Evolutionary conservation across 2,113 vertebrate genomes (phyloP).

Genomic region (Oryzias woworae): DNA sequence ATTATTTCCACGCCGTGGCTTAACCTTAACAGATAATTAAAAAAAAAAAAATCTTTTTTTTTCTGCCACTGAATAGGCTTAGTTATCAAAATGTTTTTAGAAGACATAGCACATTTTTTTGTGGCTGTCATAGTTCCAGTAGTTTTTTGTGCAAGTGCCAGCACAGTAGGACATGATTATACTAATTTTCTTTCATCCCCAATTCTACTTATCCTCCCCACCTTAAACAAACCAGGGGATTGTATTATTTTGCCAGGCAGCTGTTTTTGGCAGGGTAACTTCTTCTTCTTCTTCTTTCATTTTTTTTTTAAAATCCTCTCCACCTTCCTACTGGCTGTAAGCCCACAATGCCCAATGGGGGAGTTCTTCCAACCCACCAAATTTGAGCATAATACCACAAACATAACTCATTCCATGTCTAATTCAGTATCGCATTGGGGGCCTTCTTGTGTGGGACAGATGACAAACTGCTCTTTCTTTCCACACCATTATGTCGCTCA

Average conservation of each 20-base stretch:
- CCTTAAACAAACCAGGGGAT: slow-evolving; percentile 39
- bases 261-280: slow-evolving; percentile 62
- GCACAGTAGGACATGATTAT: slow-evolving; percentile 62
- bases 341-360: slow-evolving; percentile 67
- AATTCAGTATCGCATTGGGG: slow-evolving; percentile 61
- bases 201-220: slow-evolving; percentile 21
- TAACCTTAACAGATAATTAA: slow-evolving; percentile 58
- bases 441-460: slow-evolving; percentile 47
- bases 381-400: slow-evolving; percentile 72
- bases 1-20: slow-evolving; percentile 58
- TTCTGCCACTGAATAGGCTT: slow-evolving; percentile 55
- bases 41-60: slow-evolving; percentile 60
- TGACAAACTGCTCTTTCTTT: slow-evolving; percentile 51
- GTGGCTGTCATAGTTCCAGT: slow-evolving; percentile 36
- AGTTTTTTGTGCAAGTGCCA: slow-evolving; percentile 48
- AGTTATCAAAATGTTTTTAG: slow-evolving; percentile 63
- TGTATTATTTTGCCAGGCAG: slow-evolving; percentile 63
- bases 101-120: slow-evolving; percentile 25
- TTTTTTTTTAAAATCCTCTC: slow-evolving; percentile 3
- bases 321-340: slow-evolving; percentile 42
- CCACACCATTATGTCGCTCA: slow-evolving; percentile 20
- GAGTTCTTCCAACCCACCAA: slow-evolving; percentile 67
- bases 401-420: slow-evolving; percentile 71
- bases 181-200: slow-evolving; percentile 47
- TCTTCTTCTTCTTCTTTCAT: slow-evolving; percentile 9